Percentiles rank a stretch among this genome's conserved stretches.
Conservation (phyloP, 2,113 vertebrate species). For the Casuarius casuarius region DNA sequence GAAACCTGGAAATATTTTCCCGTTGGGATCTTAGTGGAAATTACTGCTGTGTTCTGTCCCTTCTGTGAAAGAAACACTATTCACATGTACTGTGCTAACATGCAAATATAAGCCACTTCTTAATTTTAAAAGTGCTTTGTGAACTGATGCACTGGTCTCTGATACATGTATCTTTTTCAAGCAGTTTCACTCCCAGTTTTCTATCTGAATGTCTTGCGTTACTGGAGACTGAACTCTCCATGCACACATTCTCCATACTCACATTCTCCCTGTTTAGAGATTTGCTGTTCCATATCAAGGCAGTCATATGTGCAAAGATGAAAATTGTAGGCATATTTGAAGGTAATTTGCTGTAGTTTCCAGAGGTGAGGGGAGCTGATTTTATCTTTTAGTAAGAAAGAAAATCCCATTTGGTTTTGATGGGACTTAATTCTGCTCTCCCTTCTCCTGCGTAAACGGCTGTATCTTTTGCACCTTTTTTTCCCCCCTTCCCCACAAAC, state of each 20-base stretch:
- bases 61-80: background rate
- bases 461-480: background rate
- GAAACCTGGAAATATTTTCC: background rate
- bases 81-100: background rate
- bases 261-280: background rate
- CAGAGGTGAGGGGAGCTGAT: background rate
- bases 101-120: background rate
- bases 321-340: background rate
- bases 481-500: accelerated
- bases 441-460: too few species aligned
- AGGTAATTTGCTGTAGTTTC: background rate
- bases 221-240: background rate
- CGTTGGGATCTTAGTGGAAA: background rate
- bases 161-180: background rate
- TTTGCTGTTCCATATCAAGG: background rate
- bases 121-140: background rate
- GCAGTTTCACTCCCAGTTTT: background rate
- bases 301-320: background rate
- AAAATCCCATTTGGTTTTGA: background rate
- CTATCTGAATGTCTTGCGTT: background rate
- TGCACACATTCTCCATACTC: background rate
- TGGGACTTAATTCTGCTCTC: background rate
- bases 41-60: background rate
- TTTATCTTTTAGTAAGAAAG: background rate
- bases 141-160: background rate